These are phyloP conservation scores for Aricia artaxerxes DNA, from an alignment of 2,888 invertebrate species.

Conservation along the genomic window DNA sequence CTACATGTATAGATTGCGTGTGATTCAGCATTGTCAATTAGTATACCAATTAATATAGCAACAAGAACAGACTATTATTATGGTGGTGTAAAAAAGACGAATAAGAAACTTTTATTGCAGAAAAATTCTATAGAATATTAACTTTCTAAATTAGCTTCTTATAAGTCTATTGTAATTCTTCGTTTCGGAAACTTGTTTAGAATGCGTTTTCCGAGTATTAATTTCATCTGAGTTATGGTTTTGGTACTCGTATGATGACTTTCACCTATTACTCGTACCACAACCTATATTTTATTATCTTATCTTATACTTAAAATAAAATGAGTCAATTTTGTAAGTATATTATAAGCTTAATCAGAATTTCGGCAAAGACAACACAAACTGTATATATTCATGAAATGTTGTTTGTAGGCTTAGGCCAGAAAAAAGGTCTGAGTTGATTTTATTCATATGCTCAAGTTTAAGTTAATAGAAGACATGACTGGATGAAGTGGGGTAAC, in stretches of 20 bases:
- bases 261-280: background rate
- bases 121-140: background rate
- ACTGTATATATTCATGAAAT: no score
- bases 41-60: no score
- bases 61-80: background rate
- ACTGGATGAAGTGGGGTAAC: no score
- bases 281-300: background rate
- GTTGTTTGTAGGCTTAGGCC: no score
- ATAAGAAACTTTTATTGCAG: background rate
- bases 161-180: background rate
- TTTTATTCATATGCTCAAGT: no score
- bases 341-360: no score
- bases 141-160: background rate
- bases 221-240: background rate
- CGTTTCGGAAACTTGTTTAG: background rate
- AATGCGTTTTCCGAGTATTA: background rate
- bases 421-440: no score
- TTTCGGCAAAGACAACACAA: no score
- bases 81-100: background rate
- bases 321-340: no score
- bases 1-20: background rate
- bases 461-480: no score
- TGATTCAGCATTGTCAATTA: background rate
- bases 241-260: background rate
- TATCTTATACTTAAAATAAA: background rate